phyloP scores from a whole-genome alignment of 2,888 invertebrate species.

The Cetonia aurata region DNA sequence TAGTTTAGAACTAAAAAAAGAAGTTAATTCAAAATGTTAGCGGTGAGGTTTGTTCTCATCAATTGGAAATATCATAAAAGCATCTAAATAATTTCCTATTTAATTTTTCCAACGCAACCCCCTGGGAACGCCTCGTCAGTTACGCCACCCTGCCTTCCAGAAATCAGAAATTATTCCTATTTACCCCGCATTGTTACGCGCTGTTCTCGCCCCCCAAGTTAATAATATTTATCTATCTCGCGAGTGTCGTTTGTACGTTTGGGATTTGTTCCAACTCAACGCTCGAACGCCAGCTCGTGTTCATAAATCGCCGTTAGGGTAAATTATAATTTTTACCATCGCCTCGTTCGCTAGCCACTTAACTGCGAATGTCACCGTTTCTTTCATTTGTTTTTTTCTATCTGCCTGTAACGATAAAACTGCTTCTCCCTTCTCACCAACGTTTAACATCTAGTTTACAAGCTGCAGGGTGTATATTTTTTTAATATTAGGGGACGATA shows the following conservation, averaged over 20 bases:
- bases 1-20: too few relatives aligned
- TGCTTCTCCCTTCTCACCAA: neutral
- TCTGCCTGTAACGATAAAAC: constrained; percentile 1
- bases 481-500: neutral
- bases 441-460: constrained; percentile 24
- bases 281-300: constrained; percentile 28
- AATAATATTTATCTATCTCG: constrained; percentile 48
- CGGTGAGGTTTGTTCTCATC: too few relatives aligned
- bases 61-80: too few relatives aligned
- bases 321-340: constrained; percentile 41
- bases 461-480: neutral
- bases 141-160: neutral
- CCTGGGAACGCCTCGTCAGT: too few relatives aligned
- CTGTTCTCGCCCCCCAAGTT: constrained; percentile 40
- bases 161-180: constrained; percentile 45
- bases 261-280: constrained; percentile 45
- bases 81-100: too few relatives aligned
- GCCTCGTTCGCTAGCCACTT: constrained; percentile 9
- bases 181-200: constrained; percentile 29
- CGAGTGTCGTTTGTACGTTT: constrained; percentile 46
- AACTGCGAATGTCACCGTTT: constrained; percentile 13
- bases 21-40: too few relatives aligned
- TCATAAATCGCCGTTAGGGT: constrained; percentile 37
- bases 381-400: neutral
- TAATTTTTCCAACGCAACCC: too few relatives aligned